Base-by-base conservation (phyloP, 1,140 invertebrate genomes). In the Battus philenor region DNA sequence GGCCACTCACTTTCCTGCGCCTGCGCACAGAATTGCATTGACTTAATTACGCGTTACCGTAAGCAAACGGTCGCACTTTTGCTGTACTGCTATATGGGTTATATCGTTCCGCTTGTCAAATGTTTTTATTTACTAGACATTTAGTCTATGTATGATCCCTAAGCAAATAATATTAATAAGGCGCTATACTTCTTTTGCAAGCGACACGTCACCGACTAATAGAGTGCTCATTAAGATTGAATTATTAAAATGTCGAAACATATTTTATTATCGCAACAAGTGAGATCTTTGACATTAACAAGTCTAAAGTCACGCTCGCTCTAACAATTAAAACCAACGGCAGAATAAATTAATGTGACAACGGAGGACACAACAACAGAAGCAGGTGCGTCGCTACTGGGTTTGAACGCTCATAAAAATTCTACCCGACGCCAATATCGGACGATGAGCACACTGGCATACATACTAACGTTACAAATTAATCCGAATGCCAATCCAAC, bases 1-100 rank as follows among this genome's bases (percentile, higher is more conserved):
- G 53, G 43, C 65, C 68, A 74, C 61, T 78, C 66, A 72, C 74
- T 76, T 75, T 72, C 67, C 56, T 68, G 59, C 61, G 69, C 58
- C 44, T 50, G 71, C 68, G 68, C 59, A 59, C 59, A 51, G 58
- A 69, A 69, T 68, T 50, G 57, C 69, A 72, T 77, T 63, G 62
- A 66, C 59, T 75, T 68, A 65, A 68, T 76, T 76, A 68, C 56
- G 44, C 44, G 32, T 30, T 33, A 54, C 43, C 34, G 22, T 26
- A 30, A 47, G 22, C 22, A 16, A 34, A 34, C 11, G 32, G 27
- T 15, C 12, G 18, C 27, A 22, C 13, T 17, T 33, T 18, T 18
- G 32, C 24, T 44, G 44, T 33, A 13, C 12, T 18, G 32, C 24
- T 44, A 49, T 33, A 13, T 6, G 31, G 22, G 30, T 31, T 36